A percentile compares a stretch with the other conserved stretches of the same genome.
Conservation (phyloP, 2,113 vertebrate genomes). For the Lepus timidus region DNA sequence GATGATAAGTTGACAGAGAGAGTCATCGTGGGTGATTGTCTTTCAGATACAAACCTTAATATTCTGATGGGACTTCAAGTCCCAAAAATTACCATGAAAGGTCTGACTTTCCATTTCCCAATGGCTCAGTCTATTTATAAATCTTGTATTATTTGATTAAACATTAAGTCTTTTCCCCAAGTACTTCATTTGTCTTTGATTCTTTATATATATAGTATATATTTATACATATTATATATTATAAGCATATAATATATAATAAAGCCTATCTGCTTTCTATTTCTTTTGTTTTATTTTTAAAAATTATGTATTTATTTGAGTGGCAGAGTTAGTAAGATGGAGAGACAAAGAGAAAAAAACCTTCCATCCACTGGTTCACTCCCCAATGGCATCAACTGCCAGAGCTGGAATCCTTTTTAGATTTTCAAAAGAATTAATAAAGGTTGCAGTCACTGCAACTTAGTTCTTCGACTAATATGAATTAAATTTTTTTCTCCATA, state of each 20-base stretch:
- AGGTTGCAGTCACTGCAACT: constrained; percentile 32
- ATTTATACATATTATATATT: too few species aligned
- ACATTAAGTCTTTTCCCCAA: neutral
- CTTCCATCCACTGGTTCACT: too few species aligned
- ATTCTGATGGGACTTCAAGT: neutral
- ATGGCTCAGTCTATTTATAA: neutral
- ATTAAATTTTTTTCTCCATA: constrained; percentile 35
- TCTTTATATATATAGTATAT: too few species aligned
- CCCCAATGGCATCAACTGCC: too few species aligned
- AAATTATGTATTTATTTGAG: too few species aligned
- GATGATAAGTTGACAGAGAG: neutral
- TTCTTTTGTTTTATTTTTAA: too few species aligned
- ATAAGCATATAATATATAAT: too few species aligned
- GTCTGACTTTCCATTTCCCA: neutral
- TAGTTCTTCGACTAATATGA: neutral
- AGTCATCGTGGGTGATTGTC: neutral
- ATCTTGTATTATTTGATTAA: neutral
- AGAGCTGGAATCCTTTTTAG: neutral
- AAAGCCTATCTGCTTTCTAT: neutral
- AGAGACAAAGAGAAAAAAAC: too few species aligned
- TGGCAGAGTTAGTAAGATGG: too few species aligned
- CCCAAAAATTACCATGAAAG: neutral
- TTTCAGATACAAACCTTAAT: neutral
- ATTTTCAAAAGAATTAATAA: constrained; percentile 42
- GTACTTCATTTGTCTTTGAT: neutral